Evolutionary conservation across 2,113 vertebrate genomes (phyloP), one percentile per base, ranked within the genome.

Genomic region (Cebidichthys violaceus): DNA sequence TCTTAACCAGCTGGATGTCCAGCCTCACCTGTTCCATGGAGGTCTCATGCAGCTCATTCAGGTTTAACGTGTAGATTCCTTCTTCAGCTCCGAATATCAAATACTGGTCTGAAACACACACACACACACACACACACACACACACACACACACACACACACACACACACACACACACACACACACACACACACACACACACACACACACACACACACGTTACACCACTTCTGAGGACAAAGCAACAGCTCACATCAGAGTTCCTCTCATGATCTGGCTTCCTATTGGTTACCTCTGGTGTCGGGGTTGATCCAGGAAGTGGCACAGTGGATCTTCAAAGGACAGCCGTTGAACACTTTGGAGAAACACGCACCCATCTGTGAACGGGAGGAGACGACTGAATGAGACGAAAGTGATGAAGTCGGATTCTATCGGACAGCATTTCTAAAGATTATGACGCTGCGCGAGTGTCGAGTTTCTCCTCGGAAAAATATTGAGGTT

Each of bases 321-420:
- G 98, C 98, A 94, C 98, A 99, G 93, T 99, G 97, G 91, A 99
- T 97, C 95, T 98, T 99, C 75, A 99, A 91, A 3, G 98, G 98
- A 81, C 98, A 99, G 22, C 98, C 98, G 86, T 99, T 99, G 88
- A 99, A 99, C 89, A 99, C 97, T 83, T 99, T 99, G 61, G 98
- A 99, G 95, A 99, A 99, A 92, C 98, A 99, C 2, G 98, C 98
- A 80, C 98, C 98, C 98, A 99, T 99, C 98, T 99, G 94, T 11
- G 9, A 52, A 92, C 10, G 75, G 77, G 22, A 14, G 82, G 88
- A 93, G 77, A 65, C 4, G 35, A 39, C 31, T 4, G 18, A 8
- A 33, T 3, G 31, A 31, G n/a, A 33, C 5, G 31, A 33, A 33
- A 33, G 3, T 33, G 31, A 33, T 33, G 31, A 0, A 33, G n/a